Conservation (phyloP, 1,140 invertebrate species). For the Solenopsis fugax region DNA sequence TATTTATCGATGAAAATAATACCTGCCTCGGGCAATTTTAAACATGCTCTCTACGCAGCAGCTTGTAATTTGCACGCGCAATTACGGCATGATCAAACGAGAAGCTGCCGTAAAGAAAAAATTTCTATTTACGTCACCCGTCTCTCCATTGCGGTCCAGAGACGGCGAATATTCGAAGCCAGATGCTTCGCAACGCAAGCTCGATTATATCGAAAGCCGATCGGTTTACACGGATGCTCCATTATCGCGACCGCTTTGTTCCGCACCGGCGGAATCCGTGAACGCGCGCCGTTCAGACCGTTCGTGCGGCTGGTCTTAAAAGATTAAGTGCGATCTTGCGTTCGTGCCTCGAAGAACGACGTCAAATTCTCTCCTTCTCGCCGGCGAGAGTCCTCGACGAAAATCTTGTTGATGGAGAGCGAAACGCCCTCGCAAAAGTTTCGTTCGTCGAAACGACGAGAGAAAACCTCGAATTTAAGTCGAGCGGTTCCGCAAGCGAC, state of each 20-base stretch:
- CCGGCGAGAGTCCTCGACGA: conserved; percentile 20
- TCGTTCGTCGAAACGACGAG: conserved; percentile 4
- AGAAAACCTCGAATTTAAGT: conserved; percentile 55
- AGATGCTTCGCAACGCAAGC: conserved; percentile 8
- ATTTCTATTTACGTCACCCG: conserved; percentile 46
- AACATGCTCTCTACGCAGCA: conserved; percentile 19
- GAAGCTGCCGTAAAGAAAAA: conserved; percentile 39
- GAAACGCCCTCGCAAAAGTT: conserved; percentile 1
- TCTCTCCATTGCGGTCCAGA: not conserved
- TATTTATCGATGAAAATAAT: conserved; percentile 26
- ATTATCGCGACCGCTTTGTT: conserved; percentile 60
- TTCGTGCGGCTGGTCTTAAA: conserved; percentile 30
- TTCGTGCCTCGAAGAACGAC: conserved; percentile 29
- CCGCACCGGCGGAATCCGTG: conserved; percentile 14
- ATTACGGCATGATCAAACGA: conserved; percentile 70
- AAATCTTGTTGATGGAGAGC: conserved; percentile 16
- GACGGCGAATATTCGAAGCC: conserved; percentile 61
- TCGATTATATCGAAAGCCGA: conserved; percentile 61
- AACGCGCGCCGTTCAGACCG: not conserved
- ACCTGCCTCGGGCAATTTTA: conserved; percentile 16
- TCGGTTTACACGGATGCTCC: conserved; percentile 67
- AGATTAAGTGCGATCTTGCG: conserved; percentile 59
- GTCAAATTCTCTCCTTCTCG: not conserved
- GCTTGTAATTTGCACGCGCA: conserved; percentile 66
- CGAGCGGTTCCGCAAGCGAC: conserved; percentile 30